Evolutionary conservation across 2,888 invertebrate genomes (phyloP).

Genomic region (Drosophila paranaensis): DNA sequence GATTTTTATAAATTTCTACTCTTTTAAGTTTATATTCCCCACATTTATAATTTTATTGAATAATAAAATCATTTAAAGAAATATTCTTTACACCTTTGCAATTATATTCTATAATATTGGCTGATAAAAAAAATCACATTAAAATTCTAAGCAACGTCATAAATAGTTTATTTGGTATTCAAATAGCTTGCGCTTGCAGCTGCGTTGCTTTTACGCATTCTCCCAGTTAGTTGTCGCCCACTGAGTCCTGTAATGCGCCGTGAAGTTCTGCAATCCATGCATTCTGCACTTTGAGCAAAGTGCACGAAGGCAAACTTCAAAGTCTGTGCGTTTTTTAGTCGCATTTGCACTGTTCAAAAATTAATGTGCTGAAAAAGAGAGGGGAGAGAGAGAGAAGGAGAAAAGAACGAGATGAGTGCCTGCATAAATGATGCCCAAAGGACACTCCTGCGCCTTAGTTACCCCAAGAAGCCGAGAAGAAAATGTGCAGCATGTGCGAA

Average conservation of each 20-base stretch:
- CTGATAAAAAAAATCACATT: background rate
- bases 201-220: background rate
- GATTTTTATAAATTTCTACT: too few species aligned
- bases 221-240: background rate
- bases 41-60: background rate
- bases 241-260: background rate
- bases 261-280: constrained; percentile 30
- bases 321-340: constrained; percentile 28
- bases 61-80: too few species aligned
- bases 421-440: constrained; percentile 62
- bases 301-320: constrained; percentile 28
- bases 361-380: constrained; percentile 51
- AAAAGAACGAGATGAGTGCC: constrained; percentile 41
- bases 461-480: constrained; percentile 2
- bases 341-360: constrained; percentile 69
- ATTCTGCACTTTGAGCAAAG: constrained; percentile 32
- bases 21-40: background rate
- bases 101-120: background rate
- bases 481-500: constrained; percentile 41
- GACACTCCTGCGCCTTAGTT: constrained; percentile 37
- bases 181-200: background rate
- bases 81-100: too few species aligned
- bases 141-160: background rate
- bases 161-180: background rate
- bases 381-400: background rate